Conservation (phyloP, 2,888 invertebrate genomes). For the Ischnus inquisitorius region DNA sequence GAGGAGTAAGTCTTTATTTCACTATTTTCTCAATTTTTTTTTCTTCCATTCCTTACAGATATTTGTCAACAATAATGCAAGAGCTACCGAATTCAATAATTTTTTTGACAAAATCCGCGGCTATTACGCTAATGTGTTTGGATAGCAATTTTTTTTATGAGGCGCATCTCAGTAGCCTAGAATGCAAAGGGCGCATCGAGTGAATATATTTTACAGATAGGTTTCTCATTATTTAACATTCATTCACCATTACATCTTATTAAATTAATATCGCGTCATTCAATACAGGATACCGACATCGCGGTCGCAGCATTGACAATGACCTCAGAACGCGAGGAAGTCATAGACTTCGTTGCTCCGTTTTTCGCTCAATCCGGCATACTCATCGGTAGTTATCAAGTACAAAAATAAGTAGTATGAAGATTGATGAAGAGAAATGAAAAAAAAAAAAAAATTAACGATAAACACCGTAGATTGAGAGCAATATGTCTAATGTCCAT, state of each 20-base stretch:
- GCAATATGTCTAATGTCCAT: constrained; percentile 2
- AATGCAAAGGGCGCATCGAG: not conserved
- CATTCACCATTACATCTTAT: not conserved
- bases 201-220: not conserved
- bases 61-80: not conserved
- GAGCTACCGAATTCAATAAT: not conserved
- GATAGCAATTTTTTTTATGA: too few species aligned
- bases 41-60: not conserved
- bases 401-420: constrained; percentile 17
- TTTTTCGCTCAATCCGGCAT: constrained; percentile 97
- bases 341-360: constrained; percentile 96
- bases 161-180: too few species aligned
- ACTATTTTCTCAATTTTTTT: constrained; percentile 2
- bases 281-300: constrained; percentile 92
- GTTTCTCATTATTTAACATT: not conserved
- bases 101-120: not conserved
- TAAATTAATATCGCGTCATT: constrained; percentile 21
- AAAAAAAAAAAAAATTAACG: not conserved
- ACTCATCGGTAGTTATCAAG: constrained; percentile 89
- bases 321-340: constrained; percentile 96
- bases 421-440: not conserved
- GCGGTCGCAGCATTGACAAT: constrained; percentile 94
- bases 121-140: too few species aligned
- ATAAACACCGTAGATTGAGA: constrained; percentile 13
- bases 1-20: constrained; percentile 88